Conservation (phyloP, 2,113 vertebrate genomes). For the Bettongia penicillata region DNA sequence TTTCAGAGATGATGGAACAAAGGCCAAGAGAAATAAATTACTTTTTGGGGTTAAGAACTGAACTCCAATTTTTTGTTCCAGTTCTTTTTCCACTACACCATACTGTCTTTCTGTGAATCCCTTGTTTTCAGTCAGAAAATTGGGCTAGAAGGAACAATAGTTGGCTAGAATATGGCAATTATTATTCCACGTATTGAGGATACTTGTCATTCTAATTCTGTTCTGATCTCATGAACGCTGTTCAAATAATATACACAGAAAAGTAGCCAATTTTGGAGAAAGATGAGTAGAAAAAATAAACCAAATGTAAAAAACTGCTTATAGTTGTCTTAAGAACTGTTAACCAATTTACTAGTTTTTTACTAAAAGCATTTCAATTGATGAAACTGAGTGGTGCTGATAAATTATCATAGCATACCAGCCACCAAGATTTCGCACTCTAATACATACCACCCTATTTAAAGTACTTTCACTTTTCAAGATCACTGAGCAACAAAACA, state of each 20-base stretch:
- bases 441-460: not conserved
- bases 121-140: not conserved
- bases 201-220: constrained; percentile 31
- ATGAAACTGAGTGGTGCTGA: constrained; percentile 19
- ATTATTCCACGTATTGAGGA: constrained; percentile 30
- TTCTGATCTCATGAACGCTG: not conserved
- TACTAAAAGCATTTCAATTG: constrained; percentile 18
- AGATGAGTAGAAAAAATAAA: constrained; percentile 43
- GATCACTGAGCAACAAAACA: not conserved
- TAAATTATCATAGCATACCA: constrained; percentile 53
- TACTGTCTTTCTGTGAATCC: not conserved
- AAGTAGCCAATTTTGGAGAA: constrained; percentile 6
- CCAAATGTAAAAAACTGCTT: constrained; percentile 17
- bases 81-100: not conserved
- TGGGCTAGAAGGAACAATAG: not conserved
- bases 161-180: not conserved
- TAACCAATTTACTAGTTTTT: constrained; percentile 20
- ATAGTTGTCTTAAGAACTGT: constrained; percentile 33
- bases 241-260: constrained; percentile 13
- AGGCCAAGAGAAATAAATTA: not conserved
- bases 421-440: constrained; percentile 18
- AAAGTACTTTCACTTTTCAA: constrained; percentile 10
- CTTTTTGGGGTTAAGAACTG: not conserved
- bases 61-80: not conserved
- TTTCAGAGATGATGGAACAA: not conserved